Evolutionary conservation across 2,797 vertebrate species (phyloP).

Genomic region (Pangasius sanitwongsei): DNA sequence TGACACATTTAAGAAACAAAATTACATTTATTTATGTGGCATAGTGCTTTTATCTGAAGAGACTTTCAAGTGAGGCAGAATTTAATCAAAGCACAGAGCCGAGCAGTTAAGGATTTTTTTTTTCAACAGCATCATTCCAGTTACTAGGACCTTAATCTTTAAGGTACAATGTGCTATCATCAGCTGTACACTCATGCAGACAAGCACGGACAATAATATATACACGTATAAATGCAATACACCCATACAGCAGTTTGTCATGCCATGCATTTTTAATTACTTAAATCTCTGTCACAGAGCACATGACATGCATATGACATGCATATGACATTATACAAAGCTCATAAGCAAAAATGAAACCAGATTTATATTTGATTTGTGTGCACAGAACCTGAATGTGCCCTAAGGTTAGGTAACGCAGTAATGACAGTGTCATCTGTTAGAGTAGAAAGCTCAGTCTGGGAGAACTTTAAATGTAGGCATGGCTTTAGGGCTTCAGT

Average conservation of each 20-base stretch:
- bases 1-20: background rate
- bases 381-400: background rate
- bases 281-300: background rate
- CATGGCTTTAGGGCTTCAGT: background rate
- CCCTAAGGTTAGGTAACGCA: background rate
- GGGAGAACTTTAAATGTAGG: background rate
- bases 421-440: background rate
- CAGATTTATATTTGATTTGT: background rate
- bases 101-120: background rate
- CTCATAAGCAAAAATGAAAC: slow-evolving; percentile 2
- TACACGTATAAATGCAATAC: background rate
- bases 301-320: background rate
- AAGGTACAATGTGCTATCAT: too few relatives aligned
- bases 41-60: background rate
- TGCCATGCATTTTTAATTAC: background rate
- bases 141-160: background rate
- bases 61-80: background rate
- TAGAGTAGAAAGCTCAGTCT: background rate
- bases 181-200: background rate
- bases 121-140: background rate
- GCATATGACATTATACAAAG: background rate
- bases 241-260: background rate
- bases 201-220: background rate
- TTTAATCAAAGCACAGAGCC: background rate
- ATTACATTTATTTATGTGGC: background rate